Evolutionary conservation across 2,888 invertebrate genomes (phyloP).

Genomic region (Bombyx huttoni): DNA sequence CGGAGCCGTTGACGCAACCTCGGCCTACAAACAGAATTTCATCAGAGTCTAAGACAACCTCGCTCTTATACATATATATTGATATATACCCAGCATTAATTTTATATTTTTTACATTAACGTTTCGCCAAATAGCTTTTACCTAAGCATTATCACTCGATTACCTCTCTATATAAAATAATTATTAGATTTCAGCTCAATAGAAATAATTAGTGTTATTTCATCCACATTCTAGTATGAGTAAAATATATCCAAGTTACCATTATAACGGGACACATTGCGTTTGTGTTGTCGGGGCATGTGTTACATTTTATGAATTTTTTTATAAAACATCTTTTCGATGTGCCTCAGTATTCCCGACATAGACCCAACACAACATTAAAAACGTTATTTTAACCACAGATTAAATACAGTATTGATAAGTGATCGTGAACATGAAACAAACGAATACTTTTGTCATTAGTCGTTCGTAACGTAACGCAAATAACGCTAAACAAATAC

Average conservation of each 20-base stretch:
- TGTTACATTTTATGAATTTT: too few relatives aligned
- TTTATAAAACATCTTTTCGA: too few relatives aligned
- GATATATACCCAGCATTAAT: conserved; percentile 41
- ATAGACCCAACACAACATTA: too few relatives aligned
- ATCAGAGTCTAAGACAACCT: conserved; percentile 41
- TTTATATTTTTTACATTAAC: conserved; percentile 59
- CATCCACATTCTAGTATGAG: conserved; percentile 2
- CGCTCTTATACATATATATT: conserved; percentile 3
- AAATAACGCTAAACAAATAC: background rate
- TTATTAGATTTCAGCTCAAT: conserved; percentile 42
- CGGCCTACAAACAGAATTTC: conserved; percentile 8
- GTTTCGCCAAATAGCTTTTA: conserved; percentile 50
- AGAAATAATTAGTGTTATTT: conserved; percentile 6
- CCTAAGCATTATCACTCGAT: conserved; percentile 49
- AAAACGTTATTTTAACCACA: too few relatives aligned
- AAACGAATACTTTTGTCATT: too few relatives aligned
- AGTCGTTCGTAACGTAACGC: background rate
- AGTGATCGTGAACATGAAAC: too few relatives aligned
- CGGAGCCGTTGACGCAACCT: background rate
- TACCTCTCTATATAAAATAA: conserved; percentile 42
- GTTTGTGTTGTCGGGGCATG: too few relatives aligned
- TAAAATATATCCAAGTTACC: background rate
- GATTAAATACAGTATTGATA: too few relatives aligned
- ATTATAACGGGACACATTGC: background rate
- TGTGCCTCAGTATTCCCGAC: too few relatives aligned